Evolutionary conservation across 1,140 invertebrate genomes (phyloP).

Genomic region (Brevipalpus yothersi): DNA sequence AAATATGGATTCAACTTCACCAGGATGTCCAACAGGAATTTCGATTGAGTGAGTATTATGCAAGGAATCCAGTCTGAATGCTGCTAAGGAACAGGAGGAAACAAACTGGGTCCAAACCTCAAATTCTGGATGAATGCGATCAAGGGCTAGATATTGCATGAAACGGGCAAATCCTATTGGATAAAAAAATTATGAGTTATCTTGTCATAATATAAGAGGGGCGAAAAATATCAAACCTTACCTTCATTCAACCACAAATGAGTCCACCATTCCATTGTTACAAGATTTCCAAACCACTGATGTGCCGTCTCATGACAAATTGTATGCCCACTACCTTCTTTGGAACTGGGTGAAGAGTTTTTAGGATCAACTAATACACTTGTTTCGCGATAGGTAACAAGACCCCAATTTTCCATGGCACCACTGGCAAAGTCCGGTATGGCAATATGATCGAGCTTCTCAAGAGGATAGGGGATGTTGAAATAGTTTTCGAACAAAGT

Average conservation of each 20-base stretch:
- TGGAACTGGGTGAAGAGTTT: constrained; percentile 36
- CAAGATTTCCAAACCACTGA: constrained; percentile 45
- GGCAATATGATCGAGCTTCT: constrained; percentile 84
- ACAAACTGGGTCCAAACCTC: constrained; percentile 27
- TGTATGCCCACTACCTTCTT: constrained; percentile 47
- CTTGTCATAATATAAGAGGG: too few species aligned
- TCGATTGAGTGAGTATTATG: constrained; percentile 65
- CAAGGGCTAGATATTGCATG: constrained; percentile 49
- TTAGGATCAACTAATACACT: constrained; percentile 41
- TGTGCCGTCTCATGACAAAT: constrained; percentile 61
- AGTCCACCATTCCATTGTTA: constrained; percentile 57
- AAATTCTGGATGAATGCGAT: constrained; percentile 48
- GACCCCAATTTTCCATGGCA: constrained; percentile 87
- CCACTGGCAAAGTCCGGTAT: constrained; percentile 46
- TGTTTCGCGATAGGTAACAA: constrained; percentile 52
- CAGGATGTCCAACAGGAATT: constrained; percentile 25
- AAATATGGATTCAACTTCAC: constrained; percentile 24
- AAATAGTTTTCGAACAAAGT: constrained; percentile 14
- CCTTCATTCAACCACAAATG: constrained; percentile 66
- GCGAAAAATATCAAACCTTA: too few species aligned
- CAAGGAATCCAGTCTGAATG: constrained; percentile 37
- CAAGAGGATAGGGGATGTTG: constrained; percentile 65
- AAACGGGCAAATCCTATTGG: constrained; percentile 40
- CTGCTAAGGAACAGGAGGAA: not conserved
- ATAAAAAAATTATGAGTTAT: too few species aligned